Conservation (phyloP, 2,113 vertebrate genomes). For the Andinoacara biseriatus region DNA sequence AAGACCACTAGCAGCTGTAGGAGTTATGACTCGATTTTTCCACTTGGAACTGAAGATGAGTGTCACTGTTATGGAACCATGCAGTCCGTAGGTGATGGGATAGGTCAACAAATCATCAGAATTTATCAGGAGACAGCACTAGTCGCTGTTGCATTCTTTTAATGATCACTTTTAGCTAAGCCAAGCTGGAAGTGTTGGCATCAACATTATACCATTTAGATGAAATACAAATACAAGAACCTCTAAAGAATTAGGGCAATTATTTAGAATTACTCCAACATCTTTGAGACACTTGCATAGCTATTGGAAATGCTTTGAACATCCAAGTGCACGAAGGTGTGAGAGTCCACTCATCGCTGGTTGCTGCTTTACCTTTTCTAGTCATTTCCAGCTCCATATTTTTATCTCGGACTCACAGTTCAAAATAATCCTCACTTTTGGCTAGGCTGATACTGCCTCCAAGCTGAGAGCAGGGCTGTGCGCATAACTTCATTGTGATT, state of each 20-base stretch:
- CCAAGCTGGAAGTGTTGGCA: rapidly evolving
- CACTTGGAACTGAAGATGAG: background rate
- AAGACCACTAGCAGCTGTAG: slow-evolving; percentile 7
- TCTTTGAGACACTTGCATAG: background rate
- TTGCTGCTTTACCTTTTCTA: background rate
- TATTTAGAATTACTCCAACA: too few species aligned
- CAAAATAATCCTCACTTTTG: slow-evolving; percentile 9
- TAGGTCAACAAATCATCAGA: background rate
- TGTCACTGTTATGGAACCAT: background rate
- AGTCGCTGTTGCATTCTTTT: background rate
- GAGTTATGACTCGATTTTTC: background rate
- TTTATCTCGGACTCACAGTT: background rate
- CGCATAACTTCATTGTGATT: background rate
- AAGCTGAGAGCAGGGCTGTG: background rate
- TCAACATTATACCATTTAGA: background rate
- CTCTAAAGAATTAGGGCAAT: background rate
- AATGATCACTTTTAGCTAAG: background rate
- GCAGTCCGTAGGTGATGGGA: background rate
- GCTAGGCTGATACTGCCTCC: background rate
- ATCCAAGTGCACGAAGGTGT: too few species aligned
- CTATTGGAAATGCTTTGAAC: background rate
- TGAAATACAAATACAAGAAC: background rate
- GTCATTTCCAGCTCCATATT: background rate
- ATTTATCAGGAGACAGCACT: background rate
- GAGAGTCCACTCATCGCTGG: background rate